A percentile compares a stretch with the other conserved stretches of the same genome.
Conservation (phyloP, 1,140 invertebrate species). For the Neodiprion virginianus region DNA sequence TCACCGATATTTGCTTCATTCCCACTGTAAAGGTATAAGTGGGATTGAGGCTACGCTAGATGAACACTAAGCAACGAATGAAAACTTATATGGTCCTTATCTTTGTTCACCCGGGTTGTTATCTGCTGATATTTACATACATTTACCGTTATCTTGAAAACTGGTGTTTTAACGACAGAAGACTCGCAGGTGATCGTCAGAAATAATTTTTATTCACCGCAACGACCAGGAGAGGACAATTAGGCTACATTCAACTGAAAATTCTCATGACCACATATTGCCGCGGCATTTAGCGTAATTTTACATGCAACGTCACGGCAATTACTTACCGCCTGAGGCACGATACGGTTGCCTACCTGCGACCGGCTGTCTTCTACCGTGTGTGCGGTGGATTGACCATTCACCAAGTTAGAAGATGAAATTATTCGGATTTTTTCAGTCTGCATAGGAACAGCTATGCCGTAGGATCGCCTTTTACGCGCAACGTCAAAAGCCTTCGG, state of each 20-base stretch:
- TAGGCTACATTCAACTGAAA: not conserved
- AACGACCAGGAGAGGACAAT: not conserved
- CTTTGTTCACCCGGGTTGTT: no score
- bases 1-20: not conserved
- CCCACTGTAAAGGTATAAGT: no score
- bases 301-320: conserved; percentile 2
- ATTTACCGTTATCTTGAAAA: no score
- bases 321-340: not conserved
- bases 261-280: not conserved
- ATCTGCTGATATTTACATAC: no score
- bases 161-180: no score
- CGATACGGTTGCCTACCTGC: conserved; percentile 1
- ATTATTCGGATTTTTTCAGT: no score
- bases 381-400: not conserved
- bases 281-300: not conserved
- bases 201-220: no score
- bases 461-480: not conserved
- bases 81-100: no score
- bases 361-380: not conserved
- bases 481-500: not conserved
- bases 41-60: no score
- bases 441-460: no score
- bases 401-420: not conserved
- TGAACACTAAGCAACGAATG: no score
- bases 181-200: no score